Conservation (phyloP, 2,888 invertebrate species). For the Catocala fraxini region DNA sequence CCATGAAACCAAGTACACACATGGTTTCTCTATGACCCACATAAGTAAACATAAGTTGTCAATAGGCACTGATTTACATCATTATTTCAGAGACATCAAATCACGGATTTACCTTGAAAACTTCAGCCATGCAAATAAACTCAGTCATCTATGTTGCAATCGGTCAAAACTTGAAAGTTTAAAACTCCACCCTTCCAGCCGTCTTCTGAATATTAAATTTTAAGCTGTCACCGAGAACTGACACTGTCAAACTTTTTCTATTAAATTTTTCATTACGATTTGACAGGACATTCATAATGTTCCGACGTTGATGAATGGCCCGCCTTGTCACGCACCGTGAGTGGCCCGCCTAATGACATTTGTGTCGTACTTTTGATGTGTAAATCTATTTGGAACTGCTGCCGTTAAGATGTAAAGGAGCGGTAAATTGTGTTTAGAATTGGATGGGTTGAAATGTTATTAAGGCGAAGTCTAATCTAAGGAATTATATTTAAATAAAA, state of each 20-base stretch:
- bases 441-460: background rate
- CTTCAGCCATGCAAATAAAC: too few species aligned
- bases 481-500: too few species aligned
- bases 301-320: constrained; percentile 77
- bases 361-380: constrained; percentile 41
- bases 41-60: too few species aligned
- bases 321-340: constrained; percentile 47
- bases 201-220: constrained; percentile 76
- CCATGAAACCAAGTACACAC: too few species aligned
- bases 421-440: background rate
- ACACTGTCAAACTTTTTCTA: constrained; percentile 84
- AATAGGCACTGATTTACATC: too few species aligned
- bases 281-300: constrained; percentile 83
- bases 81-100: too few species aligned
- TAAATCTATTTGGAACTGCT: constrained; percentile 12
- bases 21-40: too few species aligned
- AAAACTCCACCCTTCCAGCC: constrained; percentile 50
- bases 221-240: constrained; percentile 75
- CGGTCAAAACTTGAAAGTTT: constrained; percentile 37
- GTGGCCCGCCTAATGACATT: constrained; percentile 49
- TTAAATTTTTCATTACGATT: constrained; percentile 83
- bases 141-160: constrained; percentile 1
- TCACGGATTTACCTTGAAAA: too few species aligned
- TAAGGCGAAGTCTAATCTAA: too few species aligned
- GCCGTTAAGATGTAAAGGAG: constrained; percentile 3